Conservation (phyloP, 2,113 vertebrate genomes). For the Tetraodon nigroviridis region DNA sequence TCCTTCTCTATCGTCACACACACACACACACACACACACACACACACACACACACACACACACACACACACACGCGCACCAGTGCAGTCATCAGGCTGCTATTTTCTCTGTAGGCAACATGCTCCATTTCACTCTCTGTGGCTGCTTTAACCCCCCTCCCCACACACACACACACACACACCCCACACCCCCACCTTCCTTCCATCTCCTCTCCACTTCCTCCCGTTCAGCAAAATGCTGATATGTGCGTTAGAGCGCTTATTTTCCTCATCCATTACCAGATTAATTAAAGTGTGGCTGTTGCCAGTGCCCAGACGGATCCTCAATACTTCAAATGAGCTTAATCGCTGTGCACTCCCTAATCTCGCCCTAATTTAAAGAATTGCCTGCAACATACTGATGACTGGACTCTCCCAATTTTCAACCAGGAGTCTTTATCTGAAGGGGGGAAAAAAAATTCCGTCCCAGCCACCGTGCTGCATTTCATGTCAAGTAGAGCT, state of each 20-base stretch:
- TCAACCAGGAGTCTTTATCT: conserved; percentile 59
- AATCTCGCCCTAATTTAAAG: conserved; percentile 75
- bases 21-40: too few species aligned
- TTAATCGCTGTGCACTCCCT: conserved; percentile 75
- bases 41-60: too few species aligned
- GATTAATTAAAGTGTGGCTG: conserved; percentile 78
- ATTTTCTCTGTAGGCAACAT: conserved; percentile 74
- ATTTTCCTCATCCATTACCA: conserved; percentile 76
- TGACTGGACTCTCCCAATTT: conserved; percentile 67
- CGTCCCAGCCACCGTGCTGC: conserved; percentile 34
- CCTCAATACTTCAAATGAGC: conserved; percentile 76
- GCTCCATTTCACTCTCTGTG: conserved; percentile 72
- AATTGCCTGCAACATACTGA: conserved; percentile 69
- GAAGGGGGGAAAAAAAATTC: conserved; percentile 25
- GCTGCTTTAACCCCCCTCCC: conserved; percentile 56
- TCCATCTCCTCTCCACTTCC: conserved; percentile 55
- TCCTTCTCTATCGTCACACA: conserved; percentile 44
- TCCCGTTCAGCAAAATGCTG: conserved; percentile 72
- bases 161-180: not conserved
- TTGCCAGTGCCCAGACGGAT: conserved; percentile 75
- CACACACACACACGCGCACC: conserved; percentile 46
- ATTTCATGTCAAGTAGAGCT: conserved; percentile 56
- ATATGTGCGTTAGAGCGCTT: conserved; percentile 74
- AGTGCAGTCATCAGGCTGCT: conserved; percentile 69
- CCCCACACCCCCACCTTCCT: conserved; percentile 10